Conservation (phyloP, 1,140 invertebrate species). For the Globodera rostochiensis region DNA sequence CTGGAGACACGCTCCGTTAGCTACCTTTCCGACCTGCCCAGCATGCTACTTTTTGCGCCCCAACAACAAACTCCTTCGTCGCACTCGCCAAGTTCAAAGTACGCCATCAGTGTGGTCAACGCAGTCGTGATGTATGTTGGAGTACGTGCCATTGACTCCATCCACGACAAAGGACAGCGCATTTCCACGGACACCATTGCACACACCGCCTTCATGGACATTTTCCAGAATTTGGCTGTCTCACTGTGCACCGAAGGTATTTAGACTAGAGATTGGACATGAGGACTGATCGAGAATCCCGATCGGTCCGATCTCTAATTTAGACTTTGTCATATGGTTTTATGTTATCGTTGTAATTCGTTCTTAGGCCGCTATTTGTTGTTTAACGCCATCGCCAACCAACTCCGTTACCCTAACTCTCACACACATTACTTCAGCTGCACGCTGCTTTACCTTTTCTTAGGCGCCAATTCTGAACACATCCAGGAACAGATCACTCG, state of each 20-base stretch:
- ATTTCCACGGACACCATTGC: conserved; percentile 90
- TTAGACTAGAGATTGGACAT: conserved; percentile 24
- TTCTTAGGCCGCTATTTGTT: conserved; percentile 81
- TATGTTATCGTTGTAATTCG: background rate
- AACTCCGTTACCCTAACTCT: conserved; percentile 95
- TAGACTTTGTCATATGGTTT: no score
- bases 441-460: conserved; percentile 91
- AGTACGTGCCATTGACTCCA: conserved; percentile 81
- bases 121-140: conserved; percentile 95
- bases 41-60: conserved; percentile 72
- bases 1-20: conserved; percentile 90
- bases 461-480: conserved; percentile 93
- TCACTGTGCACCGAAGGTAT: conserved; percentile 92
- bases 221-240: conserved; percentile 96
- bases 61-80: conserved; percentile 9
- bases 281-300: no score
- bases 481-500: conserved; percentile 81
- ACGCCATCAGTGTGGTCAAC: conserved; percentile 94
- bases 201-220: conserved; percentile 97
- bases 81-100: conserved; percentile 79
- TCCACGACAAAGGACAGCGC: conserved; percentile 73
- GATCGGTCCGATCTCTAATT: no score
- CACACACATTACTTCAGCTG: conserved; percentile 99
- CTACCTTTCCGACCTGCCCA: conserved; percentile 86
- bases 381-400: conserved; percentile 96